These are phyloP conservation scores for Aleiodes testaceus DNA, from an alignment of 2,888 invertebrate genomes.

Conservation along the genomic window DNA sequence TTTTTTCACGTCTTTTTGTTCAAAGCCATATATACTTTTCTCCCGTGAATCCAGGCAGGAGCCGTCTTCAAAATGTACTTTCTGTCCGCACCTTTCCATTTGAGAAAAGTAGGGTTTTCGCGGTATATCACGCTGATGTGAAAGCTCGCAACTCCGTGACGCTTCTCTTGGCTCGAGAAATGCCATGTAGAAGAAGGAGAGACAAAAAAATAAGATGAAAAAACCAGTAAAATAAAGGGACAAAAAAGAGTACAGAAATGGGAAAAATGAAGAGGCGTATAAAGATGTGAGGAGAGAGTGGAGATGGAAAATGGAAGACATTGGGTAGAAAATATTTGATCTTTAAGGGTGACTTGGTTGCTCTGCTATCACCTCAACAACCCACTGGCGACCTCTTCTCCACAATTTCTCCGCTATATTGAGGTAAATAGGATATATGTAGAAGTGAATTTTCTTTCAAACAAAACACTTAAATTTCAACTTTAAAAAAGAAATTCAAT, in stretches of 20 bases:
- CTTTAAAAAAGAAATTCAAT: no score
- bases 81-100: constrained; percentile 47
- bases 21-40: constrained; percentile 22
- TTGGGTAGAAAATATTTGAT: constrained; percentile 38
- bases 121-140: constrained; percentile 49
- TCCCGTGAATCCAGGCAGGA: constrained; percentile 33
- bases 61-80: constrained; percentile 47
- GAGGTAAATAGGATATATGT: no score
- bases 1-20: constrained; percentile 39
- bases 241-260: constrained; percentile 29
- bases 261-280: background rate
- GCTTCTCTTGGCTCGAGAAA: constrained; percentile 31
- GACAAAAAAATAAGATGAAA: constrained; percentile 22
- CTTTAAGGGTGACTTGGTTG: constrained; percentile 43
- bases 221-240: constrained; percentile 12
- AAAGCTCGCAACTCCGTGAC: constrained; percentile 46
- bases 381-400: constrained; percentile 20
- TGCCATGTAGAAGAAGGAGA: constrained; percentile 12
- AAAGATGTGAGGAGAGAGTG: constrained; percentile 24
- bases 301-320: constrained; percentile 27
- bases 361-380: constrained; percentile 23
- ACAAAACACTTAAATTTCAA: no score
- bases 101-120: constrained; percentile 49
- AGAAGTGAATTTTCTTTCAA: no score
- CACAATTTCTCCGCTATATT: background rate